Percentiles rank a stretch among this genome's conserved stretches.
Conservation (phyloP, 1,140 invertebrate genomes). For the Papilio glaucus region DNA sequence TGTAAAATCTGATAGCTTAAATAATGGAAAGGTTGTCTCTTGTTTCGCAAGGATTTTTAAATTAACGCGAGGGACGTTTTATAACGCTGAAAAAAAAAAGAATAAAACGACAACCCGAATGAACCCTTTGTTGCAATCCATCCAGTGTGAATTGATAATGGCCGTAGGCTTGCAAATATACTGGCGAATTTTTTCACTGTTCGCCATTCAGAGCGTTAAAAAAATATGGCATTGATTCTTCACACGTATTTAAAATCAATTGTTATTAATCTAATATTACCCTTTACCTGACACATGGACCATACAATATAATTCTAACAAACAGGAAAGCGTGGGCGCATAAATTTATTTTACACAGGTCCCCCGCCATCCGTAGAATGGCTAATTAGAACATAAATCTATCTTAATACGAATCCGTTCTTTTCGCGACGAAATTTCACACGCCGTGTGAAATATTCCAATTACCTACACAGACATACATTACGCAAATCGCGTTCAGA, state of each 20-base stretch:
- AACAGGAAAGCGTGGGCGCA: conserved; percentile 56
- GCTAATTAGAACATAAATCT: conserved; percentile 75
- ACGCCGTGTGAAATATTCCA: conserved; percentile 40
- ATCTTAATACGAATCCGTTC: conserved; percentile 63
- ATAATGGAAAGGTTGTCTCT: conserved; percentile 28
- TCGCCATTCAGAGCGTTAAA: conserved; percentile 22
- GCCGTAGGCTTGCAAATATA: conserved; percentile 43
- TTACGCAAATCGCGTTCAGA: conserved; percentile 21
- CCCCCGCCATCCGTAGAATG: conserved; percentile 49
- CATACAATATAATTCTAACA: conserved; percentile 62
- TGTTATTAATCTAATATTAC: conserved; percentile 8
- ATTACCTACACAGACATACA: conserved; percentile 30
- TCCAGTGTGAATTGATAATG: conserved; percentile 69
- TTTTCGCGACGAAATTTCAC: conserved; percentile 52
- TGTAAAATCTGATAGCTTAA: conserved; percentile 15
- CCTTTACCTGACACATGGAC: conserved; percentile 54
- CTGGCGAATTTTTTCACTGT: conserved; percentile 44
- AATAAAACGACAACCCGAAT: conserved; percentile 55
- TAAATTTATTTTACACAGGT: conserved; percentile 67
- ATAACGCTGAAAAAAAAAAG: conserved; percentile 42
- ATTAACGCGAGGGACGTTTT: conserved; percentile 52
- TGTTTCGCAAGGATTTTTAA: conserved; percentile 46
- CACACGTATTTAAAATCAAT: conserved; percentile 19
- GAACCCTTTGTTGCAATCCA: conserved; percentile 64
- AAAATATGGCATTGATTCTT: conserved; percentile 16